phyloP scores from a whole-genome alignment of 2,113 vertebrate genomes.

The Ovis canadensis region DNA sequence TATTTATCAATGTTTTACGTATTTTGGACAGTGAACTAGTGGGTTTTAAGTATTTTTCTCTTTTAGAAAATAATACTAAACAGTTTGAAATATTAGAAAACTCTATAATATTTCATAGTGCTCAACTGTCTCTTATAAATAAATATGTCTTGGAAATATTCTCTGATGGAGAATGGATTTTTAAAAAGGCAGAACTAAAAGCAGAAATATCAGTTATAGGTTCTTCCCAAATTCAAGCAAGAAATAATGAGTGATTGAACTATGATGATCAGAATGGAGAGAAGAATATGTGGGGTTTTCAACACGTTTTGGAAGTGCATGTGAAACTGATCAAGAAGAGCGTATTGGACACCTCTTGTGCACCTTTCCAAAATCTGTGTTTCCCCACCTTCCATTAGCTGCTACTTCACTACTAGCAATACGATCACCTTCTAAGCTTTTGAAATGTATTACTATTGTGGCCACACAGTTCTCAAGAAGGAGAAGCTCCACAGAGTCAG shows the following conservation, averaged over 20 bases:
- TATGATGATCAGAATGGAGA: neutral
- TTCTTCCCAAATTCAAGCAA: neutral
- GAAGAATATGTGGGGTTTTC: accelerated
- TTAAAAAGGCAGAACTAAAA: neutral
- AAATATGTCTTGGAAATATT: neutral
- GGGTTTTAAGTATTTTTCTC: neutral
- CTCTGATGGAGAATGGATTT: neutral
- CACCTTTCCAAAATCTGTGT: neutral
- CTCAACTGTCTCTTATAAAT: neutral
- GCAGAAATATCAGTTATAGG: neutral
- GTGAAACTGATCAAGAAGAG: neutral
- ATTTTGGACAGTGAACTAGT: neutral
- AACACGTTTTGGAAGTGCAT: neutral
- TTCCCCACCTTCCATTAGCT: neutral
- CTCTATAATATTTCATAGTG: neutral
- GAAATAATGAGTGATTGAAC: neutral
- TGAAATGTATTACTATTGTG: neutral
- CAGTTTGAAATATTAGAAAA: neutral
- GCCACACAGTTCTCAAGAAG: neutral
- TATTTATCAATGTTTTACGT: neutral
- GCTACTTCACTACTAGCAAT: neutral
- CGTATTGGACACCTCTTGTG: neutral
- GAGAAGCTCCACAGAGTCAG: neutral
- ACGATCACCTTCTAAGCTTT: neutral
- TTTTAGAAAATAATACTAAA: neutral